A percentile compares a stretch with the other conserved stretches of the same genome.
Conservation (phyloP, 2,797 vertebrate genomes). For the Cirrhinus molitorella region DNA sequence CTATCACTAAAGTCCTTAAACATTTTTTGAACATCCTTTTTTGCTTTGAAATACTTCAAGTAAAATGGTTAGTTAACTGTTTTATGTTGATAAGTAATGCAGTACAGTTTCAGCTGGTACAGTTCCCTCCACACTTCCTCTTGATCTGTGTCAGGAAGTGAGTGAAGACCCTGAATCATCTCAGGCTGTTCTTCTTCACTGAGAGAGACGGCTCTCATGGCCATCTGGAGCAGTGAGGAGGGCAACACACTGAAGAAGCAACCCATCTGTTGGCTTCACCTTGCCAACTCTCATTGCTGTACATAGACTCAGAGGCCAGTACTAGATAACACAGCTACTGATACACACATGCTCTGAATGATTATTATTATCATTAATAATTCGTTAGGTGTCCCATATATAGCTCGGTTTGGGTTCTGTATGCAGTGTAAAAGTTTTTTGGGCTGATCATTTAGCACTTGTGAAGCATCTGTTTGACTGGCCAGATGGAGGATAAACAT, state of each 20-base stretch:
- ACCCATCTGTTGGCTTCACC: conserved; percentile 46
- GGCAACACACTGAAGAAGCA: conserved; percentile 26
- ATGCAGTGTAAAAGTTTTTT: neutral
- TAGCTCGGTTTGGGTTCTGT: neutral
- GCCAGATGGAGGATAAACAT: neutral
- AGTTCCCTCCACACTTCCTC: neutral
- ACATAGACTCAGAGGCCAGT: neutral
- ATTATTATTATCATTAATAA: neutral
- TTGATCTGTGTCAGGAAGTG: neutral
- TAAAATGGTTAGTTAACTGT: neutral
- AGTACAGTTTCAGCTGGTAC: neutral
- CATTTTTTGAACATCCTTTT: neutral
- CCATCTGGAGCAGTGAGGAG: conserved; percentile 55
- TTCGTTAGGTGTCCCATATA: neutral
- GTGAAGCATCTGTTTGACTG: neutral
- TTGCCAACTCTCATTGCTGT: conserved; percentile 10
- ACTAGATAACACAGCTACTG: neutral
- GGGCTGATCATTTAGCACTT: neutral
- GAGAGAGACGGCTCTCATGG: conserved; percentile 5
- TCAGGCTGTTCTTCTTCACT: neutral
- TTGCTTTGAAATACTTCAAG: neutral
- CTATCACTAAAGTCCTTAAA: too few species aligned
- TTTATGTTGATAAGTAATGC: neutral
- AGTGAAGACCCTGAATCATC: conserved; percentile 20
- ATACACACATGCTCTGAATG: conserved; percentile 1